These are phyloP conservation scores for Cynocephalus volans DNA, from an alignment of 2,113 vertebrate genomes.

Conservation along the genomic window DNA sequence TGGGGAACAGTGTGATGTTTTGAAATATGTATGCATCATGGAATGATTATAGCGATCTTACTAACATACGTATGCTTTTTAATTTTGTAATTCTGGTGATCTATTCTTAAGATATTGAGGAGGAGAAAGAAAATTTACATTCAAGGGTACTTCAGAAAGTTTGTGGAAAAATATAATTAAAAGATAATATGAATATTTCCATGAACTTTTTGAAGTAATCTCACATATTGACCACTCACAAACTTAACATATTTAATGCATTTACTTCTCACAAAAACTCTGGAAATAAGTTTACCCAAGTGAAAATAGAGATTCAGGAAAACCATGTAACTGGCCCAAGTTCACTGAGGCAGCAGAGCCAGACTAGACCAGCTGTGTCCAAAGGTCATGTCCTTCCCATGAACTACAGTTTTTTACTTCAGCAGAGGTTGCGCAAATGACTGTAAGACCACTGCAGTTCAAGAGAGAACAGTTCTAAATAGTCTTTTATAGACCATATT, in stretches of 20 bases:
- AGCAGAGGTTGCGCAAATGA: not conserved
- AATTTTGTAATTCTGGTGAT: not conserved
- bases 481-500: not conserved
- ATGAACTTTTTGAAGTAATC: too few relatives aligned
- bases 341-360: not conserved
- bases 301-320: conserved; percentile 52
- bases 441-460: not conserved
- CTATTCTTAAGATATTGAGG: conserved; percentile 38
- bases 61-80: not conserved
- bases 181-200: too few relatives aligned
- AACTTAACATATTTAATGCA: not conserved
- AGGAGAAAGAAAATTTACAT: not conserved
- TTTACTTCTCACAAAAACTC: not conserved
- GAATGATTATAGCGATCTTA: not conserved
- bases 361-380: not conserved
- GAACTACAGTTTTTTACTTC: not conserved
- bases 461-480: not conserved
- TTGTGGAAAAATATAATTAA: too few relatives aligned
- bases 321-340: not conserved
- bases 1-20: not conserved
- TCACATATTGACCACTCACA: not conserved
- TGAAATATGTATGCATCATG: not conserved
- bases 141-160: too few relatives aligned
- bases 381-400: not conserved
- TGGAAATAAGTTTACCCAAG: not conserved